A percentile compares a stretch with the other conserved stretches of the same genome.
These are phyloP conservation scores for Saxicola maurus DNA, from an alignment of 2,797 vertebrate species.

Conservation along the genomic window DNA sequence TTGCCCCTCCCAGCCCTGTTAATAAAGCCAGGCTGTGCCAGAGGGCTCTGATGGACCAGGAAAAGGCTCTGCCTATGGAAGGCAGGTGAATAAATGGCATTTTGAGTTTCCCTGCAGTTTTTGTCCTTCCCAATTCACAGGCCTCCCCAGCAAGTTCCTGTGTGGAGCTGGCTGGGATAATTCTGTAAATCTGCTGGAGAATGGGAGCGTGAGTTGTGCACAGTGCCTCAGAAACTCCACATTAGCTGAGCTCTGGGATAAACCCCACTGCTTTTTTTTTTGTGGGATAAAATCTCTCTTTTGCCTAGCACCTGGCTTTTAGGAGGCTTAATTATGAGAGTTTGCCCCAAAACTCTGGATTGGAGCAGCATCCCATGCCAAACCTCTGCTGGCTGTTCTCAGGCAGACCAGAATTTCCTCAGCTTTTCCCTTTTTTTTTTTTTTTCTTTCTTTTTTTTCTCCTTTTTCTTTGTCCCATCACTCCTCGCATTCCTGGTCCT, in stretches of 20 bases:
- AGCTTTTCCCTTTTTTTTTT: not conserved
- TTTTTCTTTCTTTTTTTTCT: too few relatives aligned
- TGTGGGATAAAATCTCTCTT: not conserved
- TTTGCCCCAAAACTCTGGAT: not conserved
- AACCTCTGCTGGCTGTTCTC: not conserved
- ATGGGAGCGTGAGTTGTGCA: not conserved
- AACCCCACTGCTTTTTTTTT: not conserved
- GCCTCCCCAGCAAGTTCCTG: not conserved
- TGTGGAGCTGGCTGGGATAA: not conserved
- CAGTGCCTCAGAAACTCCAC: not conserved
- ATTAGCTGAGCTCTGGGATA: not conserved
- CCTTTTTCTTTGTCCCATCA: too few relatives aligned
- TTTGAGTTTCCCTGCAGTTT: not conserved
- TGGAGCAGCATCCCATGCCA: not conserved
- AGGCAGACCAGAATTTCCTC: not conserved
- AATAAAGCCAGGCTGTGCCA: not conserved
- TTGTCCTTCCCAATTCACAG: not conserved
- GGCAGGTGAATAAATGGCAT: not conserved
- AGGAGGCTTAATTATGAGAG: not conserved
- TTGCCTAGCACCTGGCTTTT: not conserved
- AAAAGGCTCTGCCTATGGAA: not conserved
- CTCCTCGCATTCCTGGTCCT: not conserved
- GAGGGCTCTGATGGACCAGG: not conserved
- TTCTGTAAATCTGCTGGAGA: not conserved
- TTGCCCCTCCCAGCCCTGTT: not conserved